These are phyloP conservation scores for Hetaerina americana DNA, from an alignment of 1,140 invertebrate species.

Conservation along the genomic window DNA sequence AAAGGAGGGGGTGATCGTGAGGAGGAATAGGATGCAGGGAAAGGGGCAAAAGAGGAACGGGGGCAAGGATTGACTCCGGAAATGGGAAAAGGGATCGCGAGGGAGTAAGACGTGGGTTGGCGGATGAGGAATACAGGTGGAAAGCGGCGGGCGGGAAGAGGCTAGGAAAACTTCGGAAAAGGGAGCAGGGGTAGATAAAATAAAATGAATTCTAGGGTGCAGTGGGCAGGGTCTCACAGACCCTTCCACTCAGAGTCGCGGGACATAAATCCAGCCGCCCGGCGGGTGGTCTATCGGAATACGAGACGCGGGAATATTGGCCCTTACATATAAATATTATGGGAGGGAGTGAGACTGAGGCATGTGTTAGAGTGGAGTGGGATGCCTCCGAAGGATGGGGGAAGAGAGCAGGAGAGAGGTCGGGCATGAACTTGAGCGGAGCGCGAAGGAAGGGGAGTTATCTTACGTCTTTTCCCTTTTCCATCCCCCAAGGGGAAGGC, in stretches of 20 bases:
- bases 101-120: no score
- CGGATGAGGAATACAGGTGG: background rate
- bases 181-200: no score
- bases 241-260: background rate
- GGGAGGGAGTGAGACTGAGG: no score
- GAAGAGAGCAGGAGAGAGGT: no score
- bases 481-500: background rate
- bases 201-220: no score
- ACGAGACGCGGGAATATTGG: background rate
- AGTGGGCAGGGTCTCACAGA: background rate
- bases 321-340: background rate
- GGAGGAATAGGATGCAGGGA: no score
- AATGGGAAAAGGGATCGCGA: no score
- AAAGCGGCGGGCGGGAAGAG: background rate
- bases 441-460: background rate
- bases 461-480: background rate
- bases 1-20: no score
- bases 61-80: no score
- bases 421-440: background rate
- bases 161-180: background rate
- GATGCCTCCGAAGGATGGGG: no score
- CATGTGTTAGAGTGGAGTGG: no score
- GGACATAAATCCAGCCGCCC: background rate
- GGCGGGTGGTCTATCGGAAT: background rate
- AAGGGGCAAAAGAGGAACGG: no score